Evolutionary conservation across 2,113 vertebrate species (phyloP), one percentile per base, ranked within the genome.

Genomic region (Nerophis lumbriciformis): DNA sequence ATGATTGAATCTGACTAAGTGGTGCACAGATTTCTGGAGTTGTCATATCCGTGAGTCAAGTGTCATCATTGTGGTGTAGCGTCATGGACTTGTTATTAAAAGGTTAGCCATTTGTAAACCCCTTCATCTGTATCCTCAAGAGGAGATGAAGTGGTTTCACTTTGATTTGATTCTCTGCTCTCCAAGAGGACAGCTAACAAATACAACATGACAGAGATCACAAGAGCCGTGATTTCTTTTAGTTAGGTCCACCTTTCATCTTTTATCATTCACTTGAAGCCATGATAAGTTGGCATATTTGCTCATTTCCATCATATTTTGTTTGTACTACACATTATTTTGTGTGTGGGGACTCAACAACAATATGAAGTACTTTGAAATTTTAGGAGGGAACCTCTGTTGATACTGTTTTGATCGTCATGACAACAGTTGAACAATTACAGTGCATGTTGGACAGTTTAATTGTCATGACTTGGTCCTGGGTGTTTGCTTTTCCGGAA

Each of bases 21-120:
- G 48, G 60, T 65, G 64, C 39, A 53, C 57, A 53, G 65, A 75
- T 76, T 81, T 66, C 47, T 73, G 71, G 61, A 79, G 59, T 81
- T 76, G 65, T 80, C 68, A 71, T 74, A 82, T 82, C 68, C 71
- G 68, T 0, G n/a, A 71, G 67, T 64, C 68, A 72, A 78, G 63
- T 74, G 73, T 76, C 81, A 68, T 75, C 61, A 56, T 37, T 6
- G 59, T 54, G 49, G 71, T 37, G 36, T 52, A 51, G 68, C 65
- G 74, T 63, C 72, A 66, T 68, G 48, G 57, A 65, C 58, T 60
- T 65, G 69, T 66, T 76, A 80, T 79, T 76, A 86, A 77, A 75
- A 77, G 77, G 82, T 78, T 77, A 76, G 66, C 35, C 28, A 72
- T 77, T 76, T 66, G 77, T 74, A 69, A 79, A 77, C 59, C 68